phyloP scores from a whole-genome alignment of 53 echinoderm and acorn worm genomes.

The Glandiceps talaboti region DNA sequence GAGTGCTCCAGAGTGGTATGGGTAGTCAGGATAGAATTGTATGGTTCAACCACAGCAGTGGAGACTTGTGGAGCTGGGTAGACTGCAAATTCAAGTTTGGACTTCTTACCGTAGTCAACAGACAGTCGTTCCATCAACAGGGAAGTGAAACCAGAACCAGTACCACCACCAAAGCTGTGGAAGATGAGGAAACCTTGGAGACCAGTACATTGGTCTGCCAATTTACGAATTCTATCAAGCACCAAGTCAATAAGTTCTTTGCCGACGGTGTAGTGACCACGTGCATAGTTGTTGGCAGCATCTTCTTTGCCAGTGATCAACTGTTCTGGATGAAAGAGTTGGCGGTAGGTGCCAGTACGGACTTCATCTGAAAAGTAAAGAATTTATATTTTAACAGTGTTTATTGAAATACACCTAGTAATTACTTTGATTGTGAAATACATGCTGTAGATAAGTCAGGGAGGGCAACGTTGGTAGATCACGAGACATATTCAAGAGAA shows the following conservation, averaged over 20 bases:
- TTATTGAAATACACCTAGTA: too few relatives aligned
- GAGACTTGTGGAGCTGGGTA: slow-evolving; percentile 18
- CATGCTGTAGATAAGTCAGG: too few relatives aligned
- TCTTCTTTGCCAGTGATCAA: slow-evolving; percentile 66
- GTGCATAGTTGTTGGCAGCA: slow-evolving; percentile 53
- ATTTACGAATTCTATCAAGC: slow-evolving; percentile 1
- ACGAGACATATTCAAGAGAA: too few relatives aligned
- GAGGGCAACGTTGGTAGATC: too few relatives aligned
- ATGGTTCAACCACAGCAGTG: slow-evolving; percentile 23
- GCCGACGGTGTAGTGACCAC: slow-evolving; percentile 29
- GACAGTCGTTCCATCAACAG: slow-evolving; percentile 7
- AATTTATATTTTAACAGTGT: too few relatives aligned
- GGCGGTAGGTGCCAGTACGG: not conserved
- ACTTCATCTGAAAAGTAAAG: slow-evolving; percentile 43
- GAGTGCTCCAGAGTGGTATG: not conserved
- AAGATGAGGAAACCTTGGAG: slow-evolving; percentile 53
- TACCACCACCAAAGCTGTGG: slow-evolving; percentile 11
- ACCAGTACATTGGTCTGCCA: slow-evolving; percentile 45
- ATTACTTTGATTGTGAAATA: too few relatives aligned
- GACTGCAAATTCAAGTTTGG: slow-evolving; percentile 55
- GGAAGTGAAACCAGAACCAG: slow-evolving; percentile 21
- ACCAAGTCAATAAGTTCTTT: not conserved
- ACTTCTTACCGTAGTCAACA: not conserved
- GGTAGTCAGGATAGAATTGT: slow-evolving; percentile 17
- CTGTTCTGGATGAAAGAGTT: slow-evolving; percentile 29